A percentile compares a stretch with the other conserved stretches of the same genome.
phyloP scores from a whole-genome alignment of 2,113 vertebrate species.

The Nansenia antarctica region DNA sequence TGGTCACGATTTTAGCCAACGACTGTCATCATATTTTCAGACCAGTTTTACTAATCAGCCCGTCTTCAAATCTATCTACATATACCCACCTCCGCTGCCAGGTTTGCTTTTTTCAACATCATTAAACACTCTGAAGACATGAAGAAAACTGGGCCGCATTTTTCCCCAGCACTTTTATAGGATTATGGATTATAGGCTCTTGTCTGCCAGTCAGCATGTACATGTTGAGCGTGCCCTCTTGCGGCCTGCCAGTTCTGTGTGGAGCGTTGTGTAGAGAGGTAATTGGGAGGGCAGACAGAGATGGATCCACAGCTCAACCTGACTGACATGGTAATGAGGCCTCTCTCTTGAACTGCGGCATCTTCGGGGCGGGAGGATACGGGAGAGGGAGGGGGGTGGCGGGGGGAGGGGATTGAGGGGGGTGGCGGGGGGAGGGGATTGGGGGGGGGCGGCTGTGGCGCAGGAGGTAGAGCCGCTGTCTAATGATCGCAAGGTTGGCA shows the following conservation, averaged over 20 bases:
- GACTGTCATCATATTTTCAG: no score
- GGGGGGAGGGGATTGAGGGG: background rate
- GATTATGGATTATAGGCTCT: slow-evolving; percentile 1
- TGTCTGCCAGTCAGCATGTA: slow-evolving; percentile 27
- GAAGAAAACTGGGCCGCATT: background rate
- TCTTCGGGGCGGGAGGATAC: slow-evolving; percentile 20
- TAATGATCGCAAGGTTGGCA: no score
- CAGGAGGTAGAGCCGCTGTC: no score
- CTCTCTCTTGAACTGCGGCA: slow-evolving; percentile 10
- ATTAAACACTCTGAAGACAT: background rate
- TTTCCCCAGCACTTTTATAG: background rate
- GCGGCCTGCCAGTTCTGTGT: slow-evolving; percentile 1
- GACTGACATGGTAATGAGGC: slow-evolving; percentile 45
- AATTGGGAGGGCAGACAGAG: slow-evolving; percentile 46
- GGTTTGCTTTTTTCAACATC: background rate
- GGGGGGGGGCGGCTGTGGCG: no score
- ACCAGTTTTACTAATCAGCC: no score
- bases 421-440: background rate
- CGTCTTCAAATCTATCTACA: background rate
- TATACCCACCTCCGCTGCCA: background rate
- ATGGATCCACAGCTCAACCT: slow-evolving; percentile 33
- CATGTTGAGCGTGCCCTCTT: slow-evolving; percentile 11
- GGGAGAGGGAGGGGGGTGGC: background rate
- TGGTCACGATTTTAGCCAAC: no score
- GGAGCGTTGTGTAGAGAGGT: slow-evolving; percentile 20